Evolutionary conservation across 2,888 invertebrate genomes (phyloP).

Genomic region (Gnatocerus cornutus): DNA sequence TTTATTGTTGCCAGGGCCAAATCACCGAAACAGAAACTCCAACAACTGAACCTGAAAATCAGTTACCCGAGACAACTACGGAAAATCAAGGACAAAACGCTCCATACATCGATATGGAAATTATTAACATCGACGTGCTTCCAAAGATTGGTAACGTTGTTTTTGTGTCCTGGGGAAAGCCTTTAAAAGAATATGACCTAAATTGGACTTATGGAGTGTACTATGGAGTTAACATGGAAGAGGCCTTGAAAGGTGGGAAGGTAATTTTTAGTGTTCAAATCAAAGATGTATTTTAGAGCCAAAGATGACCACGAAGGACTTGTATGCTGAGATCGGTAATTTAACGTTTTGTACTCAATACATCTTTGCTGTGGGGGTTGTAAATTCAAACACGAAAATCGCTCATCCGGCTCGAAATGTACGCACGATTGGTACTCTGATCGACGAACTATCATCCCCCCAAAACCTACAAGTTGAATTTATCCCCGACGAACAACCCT

Average conservation of each 20-base stretch:
- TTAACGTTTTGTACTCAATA: constrained; percentile 63
- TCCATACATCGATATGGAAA: constrained; percentile 57
- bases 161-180: constrained; percentile 61
- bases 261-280: not conserved
- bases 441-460: constrained; percentile 58
- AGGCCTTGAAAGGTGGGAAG: constrained; percentile 57
- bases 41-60: constrained; percentile 12
- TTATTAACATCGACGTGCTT: constrained; percentile 58
- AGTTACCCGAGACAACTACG: constrained; percentile 18
- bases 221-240: constrained; percentile 57
- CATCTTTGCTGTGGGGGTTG: constrained; percentile 53
- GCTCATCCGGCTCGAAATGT: constrained; percentile 49
- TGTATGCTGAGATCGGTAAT: constrained; percentile 56
- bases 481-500: constrained; percentile 59
- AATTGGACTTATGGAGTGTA: constrained; percentile 61
- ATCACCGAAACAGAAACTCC: constrained; percentile 20
- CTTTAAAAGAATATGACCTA: constrained; percentile 50
- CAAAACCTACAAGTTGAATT: constrained; percentile 61
- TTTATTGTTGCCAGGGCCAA: constrained; percentile 20
- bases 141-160: constrained; percentile 59
- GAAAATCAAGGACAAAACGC: constrained; percentile 2
- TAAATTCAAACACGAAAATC: constrained; percentile 19
- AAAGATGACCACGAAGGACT: constrained; percentile 58
- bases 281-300: constrained; percentile 54
- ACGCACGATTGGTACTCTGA: constrained; percentile 60